A percentile compares a stretch with the other conserved stretches of the same genome.
Conservation (phyloP, 2,797 vertebrate species). For the Mus spretus region DNA sequence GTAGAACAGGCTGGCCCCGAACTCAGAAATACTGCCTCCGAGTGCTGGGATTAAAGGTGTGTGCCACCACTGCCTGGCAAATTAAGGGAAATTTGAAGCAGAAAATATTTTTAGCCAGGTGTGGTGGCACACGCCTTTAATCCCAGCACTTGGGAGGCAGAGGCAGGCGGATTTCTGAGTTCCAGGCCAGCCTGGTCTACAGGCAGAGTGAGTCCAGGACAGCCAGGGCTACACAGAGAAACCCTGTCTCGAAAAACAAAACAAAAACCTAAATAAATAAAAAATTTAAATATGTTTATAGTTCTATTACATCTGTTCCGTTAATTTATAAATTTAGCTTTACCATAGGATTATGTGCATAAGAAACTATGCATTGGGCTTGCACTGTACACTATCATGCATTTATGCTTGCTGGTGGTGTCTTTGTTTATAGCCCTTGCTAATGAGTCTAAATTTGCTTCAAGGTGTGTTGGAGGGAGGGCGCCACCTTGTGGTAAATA, state of each 20-base stretch:
- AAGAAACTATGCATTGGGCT: not conserved
- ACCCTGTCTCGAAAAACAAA: too few relatives aligned
- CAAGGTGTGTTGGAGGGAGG: not conserved
- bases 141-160: too few relatives aligned
- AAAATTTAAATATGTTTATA: not conserved
- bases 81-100: slow-evolving; percentile 11
- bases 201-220: too few relatives aligned
- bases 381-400: not conserved
- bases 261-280: too few relatives aligned
- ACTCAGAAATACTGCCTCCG: too few relatives aligned
- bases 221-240: too few relatives aligned
- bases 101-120: not conserved
- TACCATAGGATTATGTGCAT: not conserved
- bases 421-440: not conserved
- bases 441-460: not conserved
- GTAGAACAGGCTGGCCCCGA: too few relatives aligned
- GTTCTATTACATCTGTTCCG: not conserved
- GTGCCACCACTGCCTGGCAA: too few relatives aligned
- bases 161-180: too few relatives aligned
- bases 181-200: too few relatives aligned
- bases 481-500: not conserved
- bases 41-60: too few relatives aligned
- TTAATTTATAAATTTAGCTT: not conserved
- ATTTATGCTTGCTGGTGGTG: not conserved
- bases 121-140: too few relatives aligned